Base-by-base conservation (phyloP, 2,797 vertebrate species). In the Eulemur coronatus region DNA sequence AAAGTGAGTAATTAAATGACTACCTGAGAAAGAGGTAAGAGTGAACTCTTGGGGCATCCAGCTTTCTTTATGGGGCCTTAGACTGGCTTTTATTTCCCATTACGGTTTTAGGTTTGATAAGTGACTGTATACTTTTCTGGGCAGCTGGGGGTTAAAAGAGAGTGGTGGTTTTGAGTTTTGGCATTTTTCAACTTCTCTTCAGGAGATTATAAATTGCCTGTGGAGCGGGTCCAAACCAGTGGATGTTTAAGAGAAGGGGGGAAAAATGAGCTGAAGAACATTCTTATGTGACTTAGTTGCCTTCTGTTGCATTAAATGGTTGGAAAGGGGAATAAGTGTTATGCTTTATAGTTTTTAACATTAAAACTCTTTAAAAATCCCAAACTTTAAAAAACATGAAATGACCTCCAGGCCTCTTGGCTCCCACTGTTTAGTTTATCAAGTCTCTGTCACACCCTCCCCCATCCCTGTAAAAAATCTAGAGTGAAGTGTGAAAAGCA, bases 401-500 rank as follows among this genome's bases (percentile, higher is more conserved):
- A 98, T 98, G 98, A 98, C 98, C 98, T 98, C 97, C 97, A 98
- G 99, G 98, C 97, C 97, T 96, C 72, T 96, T 98, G 98, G 98
- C 98, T 98, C 95, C 96, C 95, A 96, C 97, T 94, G 87, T 96
- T 97, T 89, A 97, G 98, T 99, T 99, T 98, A 99, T 99, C 98
- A 98, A 97, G 96, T 98, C 98, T 98, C 94, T 94, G 97, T 98
- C 94, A 92, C 98, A 97, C 98, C 98, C 97, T 98, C 97, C 98
- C 97, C 98, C 97, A 96, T 98, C 84, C 76, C 82, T 55, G 69
- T 97, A 96, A 98, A 99, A 98, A 98, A 98, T 97, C 97, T 97
- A 98, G 97, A 98, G 98, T 98, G 98, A 99, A 98, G 99, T 99
- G 98, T 99, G 99, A 99, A 98, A 99, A 99, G 98, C 98, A 98